Percentiles rank a stretch among this genome's conserved stretches.
phyloP scores from a whole-genome alignment of 2,797 vertebrate species.

The Sebastes kiyomatsui region DNA sequence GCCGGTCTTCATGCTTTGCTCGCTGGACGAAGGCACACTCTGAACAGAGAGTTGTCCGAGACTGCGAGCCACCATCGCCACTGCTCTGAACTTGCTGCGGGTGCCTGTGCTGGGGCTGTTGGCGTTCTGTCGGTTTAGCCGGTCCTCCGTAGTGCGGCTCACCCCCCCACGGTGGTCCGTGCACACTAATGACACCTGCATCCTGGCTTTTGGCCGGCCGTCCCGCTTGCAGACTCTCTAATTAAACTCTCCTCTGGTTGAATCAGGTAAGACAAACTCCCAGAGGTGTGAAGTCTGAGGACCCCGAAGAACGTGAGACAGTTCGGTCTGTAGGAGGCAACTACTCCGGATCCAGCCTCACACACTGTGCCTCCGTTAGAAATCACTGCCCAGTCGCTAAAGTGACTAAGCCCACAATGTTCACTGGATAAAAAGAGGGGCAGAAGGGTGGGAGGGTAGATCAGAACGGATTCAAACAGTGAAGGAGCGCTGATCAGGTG shows the following conservation, averaged over 20 bases:
- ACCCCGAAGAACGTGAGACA: slow-evolving; percentile 1
- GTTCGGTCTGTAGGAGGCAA: slow-evolving; percentile 21
- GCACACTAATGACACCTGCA: slow-evolving; percentile 98
- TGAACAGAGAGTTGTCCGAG: slow-evolving; percentile 94
- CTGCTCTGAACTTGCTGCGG: slow-evolving; percentile 91
- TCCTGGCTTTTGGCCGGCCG: slow-evolving; percentile 56
- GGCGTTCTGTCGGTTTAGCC: slow-evolving; percentile 90
- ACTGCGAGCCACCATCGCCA: slow-evolving; percentile 96
- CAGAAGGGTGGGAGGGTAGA: background rate
- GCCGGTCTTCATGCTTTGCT: slow-evolving; percentile 89
- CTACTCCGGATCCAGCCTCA: slow-evolving; percentile 9
- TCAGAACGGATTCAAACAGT: slow-evolving; percentile 22
- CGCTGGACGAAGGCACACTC: slow-evolving; percentile 85
- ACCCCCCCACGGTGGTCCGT: slow-evolving; percentile 95
- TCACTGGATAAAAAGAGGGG: background rate
- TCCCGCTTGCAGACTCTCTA: background rate
- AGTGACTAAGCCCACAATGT: slow-evolving; percentile 36
- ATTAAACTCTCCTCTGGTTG: slow-evolving; percentile 14
- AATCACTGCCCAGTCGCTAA: slow-evolving; percentile 43
- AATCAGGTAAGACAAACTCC: slow-evolving; percentile 19
- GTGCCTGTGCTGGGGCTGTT: slow-evolving; percentile 91
- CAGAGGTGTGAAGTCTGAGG: slow-evolving; percentile 4
- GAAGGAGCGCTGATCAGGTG: slow-evolving; percentile 49
- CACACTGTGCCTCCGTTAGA: slow-evolving; percentile 3
- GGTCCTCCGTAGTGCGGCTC: slow-evolving; percentile 90